These are phyloP conservation scores for Aspidapion aeneum DNA, from an alignment of 2,888 invertebrate genomes.

Conservation along the genomic window DNA sequence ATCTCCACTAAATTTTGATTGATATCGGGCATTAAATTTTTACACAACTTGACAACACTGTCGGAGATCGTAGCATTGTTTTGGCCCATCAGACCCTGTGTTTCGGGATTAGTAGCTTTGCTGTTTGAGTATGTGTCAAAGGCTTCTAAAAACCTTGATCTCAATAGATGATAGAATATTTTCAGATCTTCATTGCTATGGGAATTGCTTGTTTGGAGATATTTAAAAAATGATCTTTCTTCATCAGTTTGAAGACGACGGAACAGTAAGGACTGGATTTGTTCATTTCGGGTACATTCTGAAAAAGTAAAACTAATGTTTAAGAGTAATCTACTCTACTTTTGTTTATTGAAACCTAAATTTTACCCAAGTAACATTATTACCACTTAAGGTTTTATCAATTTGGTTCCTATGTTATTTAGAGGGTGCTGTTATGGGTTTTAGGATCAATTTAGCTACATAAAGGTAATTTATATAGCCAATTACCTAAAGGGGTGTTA, in stretches of 20 bases:
- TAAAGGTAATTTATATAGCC: no score
- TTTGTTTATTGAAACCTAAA: no score
- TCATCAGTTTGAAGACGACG: conserved; percentile 60
- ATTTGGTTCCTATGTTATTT: no score
- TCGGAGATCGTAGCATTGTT: conserved; percentile 32
- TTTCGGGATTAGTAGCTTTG: conserved; percentile 27
- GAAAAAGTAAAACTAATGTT: no score
- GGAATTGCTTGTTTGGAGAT: conserved; percentile 55
- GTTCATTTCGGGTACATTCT: conserved; percentile 57
- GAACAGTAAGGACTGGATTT: conserved; percentile 59
- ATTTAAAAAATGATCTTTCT: conserved; percentile 64
- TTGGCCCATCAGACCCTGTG: conserved; percentile 36
- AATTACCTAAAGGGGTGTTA: no score
- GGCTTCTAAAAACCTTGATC: conserved; percentile 56
- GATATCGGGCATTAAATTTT: conserved; percentile 38
- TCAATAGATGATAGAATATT: conserved; percentile 66
- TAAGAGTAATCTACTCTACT: no score
- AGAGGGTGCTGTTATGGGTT: no score
- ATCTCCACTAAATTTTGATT: conserved; percentile 38
- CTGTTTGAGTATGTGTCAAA: conserved; percentile 51
- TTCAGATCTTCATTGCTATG: conserved; percentile 60
- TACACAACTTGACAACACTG: conserved; percentile 36
- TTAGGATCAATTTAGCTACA: no score
- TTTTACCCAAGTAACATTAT: no score
- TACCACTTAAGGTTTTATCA: no score